Evolutionary conservation across 1,140 invertebrate genomes (phyloP), one percentile per base, ranked within the genome.

Genomic region (Euura lappo): DNA sequence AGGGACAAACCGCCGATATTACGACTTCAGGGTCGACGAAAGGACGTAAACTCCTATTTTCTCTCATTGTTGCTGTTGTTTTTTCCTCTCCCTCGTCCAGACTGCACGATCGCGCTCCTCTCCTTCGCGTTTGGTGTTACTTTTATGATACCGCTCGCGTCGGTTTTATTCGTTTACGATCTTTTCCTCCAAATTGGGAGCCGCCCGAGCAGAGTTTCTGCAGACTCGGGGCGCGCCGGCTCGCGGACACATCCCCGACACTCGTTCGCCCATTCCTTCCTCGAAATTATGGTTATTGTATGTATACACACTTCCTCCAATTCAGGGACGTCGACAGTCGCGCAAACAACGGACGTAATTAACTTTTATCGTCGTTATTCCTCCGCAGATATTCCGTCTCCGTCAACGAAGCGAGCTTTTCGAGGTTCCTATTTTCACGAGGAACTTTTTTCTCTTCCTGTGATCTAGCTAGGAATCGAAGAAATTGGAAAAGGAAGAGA

Each of bases 81-180:
- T 72, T 71, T 73, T n/a, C 74, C 73, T 72, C 72, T 28, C 28
- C 28, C 28, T 28, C 66, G 5, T 28, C 7, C 10, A 68, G 71
- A 60, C 13, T 11, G 10, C 51, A 11, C 51, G 51, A n/a, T 28
- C 10, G 51, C 51, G 45, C 45, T 73, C 68, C 65, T 71, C 72
- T 28, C 74, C 73, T 72, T 70, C 28, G 28, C 66, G 28, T 28
- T 68, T 42, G 69, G 71, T 78, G 28, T 28, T 73, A 73, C 73
- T 78, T 78, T 79, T 79, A 78, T 51, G 72, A 45, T 68, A 42
- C 6, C 28, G 28, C 28, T 8, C 45, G 44, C 8, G 10, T n/a
- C 10, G 71, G 73, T 66, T 79, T 79, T 79, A 79, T 76, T 65
- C 73, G 46, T 80, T 79, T 80, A 78, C 71, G 77, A 78, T 70